Conservation (phyloP, 2,113 vertebrate genomes). For the Peucedramus taeniatus region DNA sequence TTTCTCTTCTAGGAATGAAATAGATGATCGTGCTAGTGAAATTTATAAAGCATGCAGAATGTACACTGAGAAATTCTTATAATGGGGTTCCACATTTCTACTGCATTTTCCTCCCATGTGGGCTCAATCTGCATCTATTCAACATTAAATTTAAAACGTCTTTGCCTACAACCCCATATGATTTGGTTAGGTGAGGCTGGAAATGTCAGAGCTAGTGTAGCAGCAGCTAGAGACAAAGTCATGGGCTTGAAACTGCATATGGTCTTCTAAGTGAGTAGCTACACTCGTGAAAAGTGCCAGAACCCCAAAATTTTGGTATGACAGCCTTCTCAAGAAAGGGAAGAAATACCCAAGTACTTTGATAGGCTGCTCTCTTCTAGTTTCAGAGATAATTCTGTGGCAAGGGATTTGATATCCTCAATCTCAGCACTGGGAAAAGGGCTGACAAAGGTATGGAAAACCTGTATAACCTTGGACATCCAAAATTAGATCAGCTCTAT, state of each 20-base stretch:
- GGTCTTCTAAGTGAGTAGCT: background rate
- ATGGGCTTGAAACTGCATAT: background rate
- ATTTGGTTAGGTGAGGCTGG: background rate
- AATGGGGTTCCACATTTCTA: background rate
- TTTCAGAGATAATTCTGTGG: background rate
- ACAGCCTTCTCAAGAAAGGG: background rate
- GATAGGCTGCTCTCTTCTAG: background rate
- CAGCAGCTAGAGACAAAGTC: background rate
- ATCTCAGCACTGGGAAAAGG: background rate
- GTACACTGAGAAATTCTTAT: constrained; percentile 20
- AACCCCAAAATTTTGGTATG: background rate
- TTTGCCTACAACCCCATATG: background rate
- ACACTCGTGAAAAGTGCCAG: background rate
- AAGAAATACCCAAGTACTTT: background rate
- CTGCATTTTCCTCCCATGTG: constrained; percentile 17
- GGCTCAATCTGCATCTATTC: constrained; percentile 1
- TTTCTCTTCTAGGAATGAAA: constrained; percentile 35
- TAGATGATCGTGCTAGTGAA: background rate
- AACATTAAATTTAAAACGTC: background rate
- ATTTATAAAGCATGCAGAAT: constrained; percentile 44
- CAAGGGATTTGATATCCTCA: background rate
- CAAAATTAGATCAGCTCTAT: background rate
- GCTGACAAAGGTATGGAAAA: background rate
- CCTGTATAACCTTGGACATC: background rate
- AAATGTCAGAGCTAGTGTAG: background rate